Evolutionary conservation across 2,113 vertebrate species (phyloP).

Genomic region (Sprattus sprattus): DNA sequence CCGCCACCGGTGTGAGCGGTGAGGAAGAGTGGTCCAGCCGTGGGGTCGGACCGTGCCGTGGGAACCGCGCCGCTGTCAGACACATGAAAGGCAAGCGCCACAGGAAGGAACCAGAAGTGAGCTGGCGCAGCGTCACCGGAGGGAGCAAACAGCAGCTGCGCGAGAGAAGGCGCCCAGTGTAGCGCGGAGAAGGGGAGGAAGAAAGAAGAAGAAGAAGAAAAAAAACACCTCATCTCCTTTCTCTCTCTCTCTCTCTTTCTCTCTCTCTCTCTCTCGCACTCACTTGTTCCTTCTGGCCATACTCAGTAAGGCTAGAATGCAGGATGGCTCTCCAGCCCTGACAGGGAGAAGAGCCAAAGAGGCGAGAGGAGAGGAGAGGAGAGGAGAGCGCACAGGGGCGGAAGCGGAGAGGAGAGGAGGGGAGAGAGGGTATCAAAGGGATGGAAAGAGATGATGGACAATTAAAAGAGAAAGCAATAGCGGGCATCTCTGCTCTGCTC

Average conservation of each 20-base stretch:
- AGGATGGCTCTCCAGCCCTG: neutral
- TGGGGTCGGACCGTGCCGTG: neutral
- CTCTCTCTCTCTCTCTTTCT: slow-evolving; percentile 56
- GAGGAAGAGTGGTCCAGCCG: neutral
- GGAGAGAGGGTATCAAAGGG: slow-evolving; percentile 28
- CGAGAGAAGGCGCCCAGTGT: slow-evolving; percentile 45
- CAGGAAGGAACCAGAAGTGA: slow-evolving; percentile 57
- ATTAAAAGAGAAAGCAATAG: neutral
- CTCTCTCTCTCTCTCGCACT: neutral
- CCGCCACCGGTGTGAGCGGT: neutral
- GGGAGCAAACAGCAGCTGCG: slow-evolving; percentile 64
- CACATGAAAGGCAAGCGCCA: slow-evolving; percentile 57
- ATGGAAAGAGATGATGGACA: neutral
- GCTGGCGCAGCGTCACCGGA: slow-evolving; percentile 54
- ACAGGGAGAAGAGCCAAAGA: neutral
- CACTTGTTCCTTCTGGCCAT: neutral
- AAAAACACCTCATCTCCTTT: slow-evolving; percentile 52
- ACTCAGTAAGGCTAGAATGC: neutral
- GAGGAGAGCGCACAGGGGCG: neutral
- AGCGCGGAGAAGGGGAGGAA: neutral
- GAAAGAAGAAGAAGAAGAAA: neutral
- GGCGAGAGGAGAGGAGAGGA: neutral
- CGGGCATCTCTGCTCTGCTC: no score
- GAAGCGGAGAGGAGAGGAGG: neutral
- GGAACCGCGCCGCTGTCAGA: neutral